Evolutionary conservation across 1,140 invertebrate species (phyloP).

Genomic region (Drosophila aff.): DNA sequence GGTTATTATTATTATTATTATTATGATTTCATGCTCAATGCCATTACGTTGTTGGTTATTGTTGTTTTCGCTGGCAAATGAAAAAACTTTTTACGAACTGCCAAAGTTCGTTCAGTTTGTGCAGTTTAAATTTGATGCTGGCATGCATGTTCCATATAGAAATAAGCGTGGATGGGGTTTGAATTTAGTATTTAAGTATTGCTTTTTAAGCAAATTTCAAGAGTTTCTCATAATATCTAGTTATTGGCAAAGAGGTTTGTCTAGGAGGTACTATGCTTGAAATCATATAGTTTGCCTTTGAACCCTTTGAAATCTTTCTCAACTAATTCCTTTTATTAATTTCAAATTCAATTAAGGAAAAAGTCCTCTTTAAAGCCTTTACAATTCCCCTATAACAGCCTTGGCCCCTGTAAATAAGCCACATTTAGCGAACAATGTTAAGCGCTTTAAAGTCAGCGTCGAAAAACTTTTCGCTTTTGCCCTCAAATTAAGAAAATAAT

Average conservation of each 20-base stretch:
- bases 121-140: conserved; percentile 44
- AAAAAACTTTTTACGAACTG: conserved; percentile 65
- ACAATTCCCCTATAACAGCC: neutral
- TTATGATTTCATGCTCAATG: conserved; percentile 69
- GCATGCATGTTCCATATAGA: conserved; percentile 18
- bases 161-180: neutral
- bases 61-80: conserved; percentile 62
- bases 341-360: neutral
- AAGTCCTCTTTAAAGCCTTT: neutral
- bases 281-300: neutral
- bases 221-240: no score
- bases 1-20: conserved; percentile 49
- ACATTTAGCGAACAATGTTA: conserved; percentile 8
- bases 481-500: conserved; percentile 75
- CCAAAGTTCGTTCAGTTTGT: conserved; percentile 50
- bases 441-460: conserved; percentile 50
- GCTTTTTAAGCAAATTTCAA: no score
- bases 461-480: conserved; percentile 28
- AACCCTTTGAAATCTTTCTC: no score
- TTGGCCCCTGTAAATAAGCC: neutral
- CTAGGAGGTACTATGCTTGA: neutral
- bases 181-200: neutral
- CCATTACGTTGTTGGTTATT: conserved; percentile 43
- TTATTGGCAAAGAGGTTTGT: neutral
- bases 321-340: no score